These are phyloP conservation scores for Notospermus geniculatus DNA, from an alignment of 1,140 invertebrate species.

Conservation along the genomic window DNA sequence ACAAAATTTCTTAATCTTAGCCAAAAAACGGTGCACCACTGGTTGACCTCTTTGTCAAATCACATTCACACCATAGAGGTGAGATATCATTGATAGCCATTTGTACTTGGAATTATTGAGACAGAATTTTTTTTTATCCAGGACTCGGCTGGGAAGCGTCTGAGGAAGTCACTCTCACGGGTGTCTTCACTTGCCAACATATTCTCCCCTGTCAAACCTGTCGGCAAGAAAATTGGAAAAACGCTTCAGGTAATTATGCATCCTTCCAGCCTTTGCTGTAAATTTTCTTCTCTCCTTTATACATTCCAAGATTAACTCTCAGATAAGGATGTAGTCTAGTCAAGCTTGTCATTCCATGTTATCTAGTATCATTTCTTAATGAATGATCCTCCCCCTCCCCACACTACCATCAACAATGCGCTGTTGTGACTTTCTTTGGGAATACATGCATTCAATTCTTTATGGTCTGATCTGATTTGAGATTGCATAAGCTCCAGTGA, in stretches of 20 bases:
- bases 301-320: background rate
- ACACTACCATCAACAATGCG: too few species aligned
- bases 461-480: too few species aligned
- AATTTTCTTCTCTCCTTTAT: background rate
- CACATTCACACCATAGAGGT: too few species aligned
- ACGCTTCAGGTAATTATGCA: conserved; percentile 29
- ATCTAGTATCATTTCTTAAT: background rate
- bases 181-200: conserved; percentile 37
- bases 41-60: too few species aligned
- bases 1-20: background rate
- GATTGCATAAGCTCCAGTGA: too few species aligned
- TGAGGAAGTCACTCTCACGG: conserved; percentile 28
- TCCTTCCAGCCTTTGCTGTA: background rate
- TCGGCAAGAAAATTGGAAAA: conserved; percentile 24
- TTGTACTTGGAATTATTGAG: too few species aligned
- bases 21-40: too few species aligned
- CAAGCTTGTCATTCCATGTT: background rate
- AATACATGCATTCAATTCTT: too few species aligned
- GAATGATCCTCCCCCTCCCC: background rate
- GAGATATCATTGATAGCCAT: too few species aligned
- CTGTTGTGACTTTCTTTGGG: too few species aligned
- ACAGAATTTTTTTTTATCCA: conserved; percentile 1
- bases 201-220: conserved; percentile 31
- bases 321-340: background rate
- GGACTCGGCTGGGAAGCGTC: conserved; percentile 25